phyloP scores from a whole-genome alignment of 2,888 invertebrate species.

The Enchytraeus crypticus region DNA sequence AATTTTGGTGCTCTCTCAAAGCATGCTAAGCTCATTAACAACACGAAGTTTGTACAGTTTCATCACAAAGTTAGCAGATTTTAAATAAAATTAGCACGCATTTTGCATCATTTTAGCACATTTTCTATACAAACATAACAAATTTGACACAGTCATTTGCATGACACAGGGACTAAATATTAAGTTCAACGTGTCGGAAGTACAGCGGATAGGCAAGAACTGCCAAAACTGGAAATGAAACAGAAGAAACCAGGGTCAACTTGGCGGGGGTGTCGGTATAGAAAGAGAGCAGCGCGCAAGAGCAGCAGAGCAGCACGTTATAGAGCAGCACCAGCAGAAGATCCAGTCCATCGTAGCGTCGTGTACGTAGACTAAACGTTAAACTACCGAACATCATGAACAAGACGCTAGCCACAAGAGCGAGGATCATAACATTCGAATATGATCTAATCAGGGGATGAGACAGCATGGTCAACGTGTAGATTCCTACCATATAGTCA shows the following conservation, averaged over 20 bases:
- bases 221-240: not conserved
- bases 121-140: too few relatives aligned
- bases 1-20: too few relatives aligned
- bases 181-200: not conserved
- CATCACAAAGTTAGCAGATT: too few relatives aligned
- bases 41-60: too few relatives aligned
- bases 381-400: slow-evolving; percentile 11
- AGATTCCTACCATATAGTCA: slow-evolving; percentile 9
- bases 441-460: not conserved
- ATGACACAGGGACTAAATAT: too few relatives aligned
- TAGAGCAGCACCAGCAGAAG: not conserved
- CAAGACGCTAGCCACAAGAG: not conserved
- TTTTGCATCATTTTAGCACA: too few relatives aligned
- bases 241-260: not conserved
- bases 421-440: not conserved
- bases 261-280: not conserved
- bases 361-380: not conserved
- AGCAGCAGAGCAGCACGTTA: slow-evolving; percentile 4
- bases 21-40: too few relatives aligned
- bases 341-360: slow-evolving; percentile 7
- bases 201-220: not conserved
- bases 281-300: not conserved
- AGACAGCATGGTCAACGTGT: slow-evolving; percentile 5
- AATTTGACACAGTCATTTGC: too few relatives aligned
- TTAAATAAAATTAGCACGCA: too few relatives aligned